A percentile compares a stretch with the other conserved stretches of the same genome.
Evolutionary conservation across 2,113 vertebrate genomes (phyloP).

Genomic region (Pygoscelis adeliae): DNA sequence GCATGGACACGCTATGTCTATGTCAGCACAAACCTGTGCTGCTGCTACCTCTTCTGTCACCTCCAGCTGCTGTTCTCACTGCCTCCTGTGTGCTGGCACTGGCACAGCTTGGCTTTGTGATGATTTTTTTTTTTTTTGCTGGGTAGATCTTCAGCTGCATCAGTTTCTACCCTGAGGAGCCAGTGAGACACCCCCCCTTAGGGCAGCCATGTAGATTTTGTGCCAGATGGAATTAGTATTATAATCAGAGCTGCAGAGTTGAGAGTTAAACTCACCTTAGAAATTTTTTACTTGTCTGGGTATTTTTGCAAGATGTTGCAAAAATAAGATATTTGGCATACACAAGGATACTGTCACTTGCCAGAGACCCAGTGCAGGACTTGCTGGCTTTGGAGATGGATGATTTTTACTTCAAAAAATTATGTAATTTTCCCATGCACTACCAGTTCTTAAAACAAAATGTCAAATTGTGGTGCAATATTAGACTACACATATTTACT

Average conservation of each 20-base stretch:
- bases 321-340: not conserved
- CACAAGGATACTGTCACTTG: not conserved
- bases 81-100: not conserved
- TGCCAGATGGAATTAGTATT: not conserved
- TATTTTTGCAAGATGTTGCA: not conserved
- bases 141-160: not conserved
- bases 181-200: not conserved
- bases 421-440: not conserved
- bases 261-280: not conserved
- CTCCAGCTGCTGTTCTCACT: not conserved
- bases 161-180: not conserved
- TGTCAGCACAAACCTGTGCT: conserved; percentile 1
- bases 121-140: not conserved
- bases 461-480: not conserved
- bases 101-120: not conserved
- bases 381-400: not conserved
- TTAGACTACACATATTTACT: not conserved
- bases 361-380: not conserved
- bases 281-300: not conserved
- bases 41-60: not conserved
- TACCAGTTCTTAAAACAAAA: not conserved
- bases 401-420: not conserved
- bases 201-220: not conserved
- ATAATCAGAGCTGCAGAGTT: not conserved
- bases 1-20: not conserved